These are phyloP conservation scores for Slavum lentiscoides DNA, from an alignment of 2,888 invertebrate genomes.

Conservation along the genomic window DNA sequence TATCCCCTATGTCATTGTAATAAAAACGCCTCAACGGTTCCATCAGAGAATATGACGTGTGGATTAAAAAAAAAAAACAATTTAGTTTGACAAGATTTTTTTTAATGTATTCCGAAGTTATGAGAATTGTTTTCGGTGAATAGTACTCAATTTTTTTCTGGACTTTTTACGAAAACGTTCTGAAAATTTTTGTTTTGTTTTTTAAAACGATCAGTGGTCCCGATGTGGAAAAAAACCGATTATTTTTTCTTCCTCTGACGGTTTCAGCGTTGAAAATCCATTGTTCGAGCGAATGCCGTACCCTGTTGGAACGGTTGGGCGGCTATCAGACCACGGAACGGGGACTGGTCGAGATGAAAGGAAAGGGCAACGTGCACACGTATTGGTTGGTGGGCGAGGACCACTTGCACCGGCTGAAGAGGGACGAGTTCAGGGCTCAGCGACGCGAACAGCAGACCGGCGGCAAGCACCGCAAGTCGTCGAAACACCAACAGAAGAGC, in stretches of 20 bases:
- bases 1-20: no score
- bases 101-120: no score
- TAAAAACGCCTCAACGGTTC: no score
- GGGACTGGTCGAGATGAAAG: slow-evolving; percentile 79
- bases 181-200: no score
- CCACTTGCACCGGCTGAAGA: slow-evolving; percentile 64
- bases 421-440: slow-evolving; percentile 65
- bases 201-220: no score
- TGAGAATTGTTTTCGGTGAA: no score
- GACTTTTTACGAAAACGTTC: no score
- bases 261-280: slow-evolving; percentile 76
- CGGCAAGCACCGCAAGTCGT: slow-evolving; percentile 54
- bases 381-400: slow-evolving; percentile 84
- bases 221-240: no score
- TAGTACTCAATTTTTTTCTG: no score
- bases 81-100: no score
- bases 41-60: no score
- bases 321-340: slow-evolving; percentile 78
- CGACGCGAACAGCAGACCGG: slow-evolving; percentile 59
- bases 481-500: slow-evolving; percentile 34
- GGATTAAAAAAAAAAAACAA: no score
- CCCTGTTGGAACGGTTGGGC: slow-evolving; percentile 71
- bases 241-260: background rate
- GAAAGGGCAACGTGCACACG: slow-evolving; percentile 80
- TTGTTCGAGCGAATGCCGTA: slow-evolving; percentile 75